Conservation (phyloP, 30 jellyfish, hydroid and myxozoan species). For the Pelagia noctiluca region DNA sequence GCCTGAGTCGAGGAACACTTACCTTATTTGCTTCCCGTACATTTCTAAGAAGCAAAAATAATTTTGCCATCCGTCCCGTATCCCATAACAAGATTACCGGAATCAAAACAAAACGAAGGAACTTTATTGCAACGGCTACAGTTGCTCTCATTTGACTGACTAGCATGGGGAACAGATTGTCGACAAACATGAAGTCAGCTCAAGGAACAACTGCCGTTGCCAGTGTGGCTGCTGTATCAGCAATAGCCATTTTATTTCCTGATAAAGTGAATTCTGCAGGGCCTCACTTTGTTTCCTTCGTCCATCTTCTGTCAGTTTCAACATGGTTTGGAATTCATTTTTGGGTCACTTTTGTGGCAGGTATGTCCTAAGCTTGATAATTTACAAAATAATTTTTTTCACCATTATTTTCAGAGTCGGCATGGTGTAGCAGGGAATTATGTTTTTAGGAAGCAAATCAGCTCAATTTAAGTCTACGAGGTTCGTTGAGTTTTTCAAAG, state of each 20-base stretch:
- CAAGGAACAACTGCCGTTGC: slow-evolving; percentile 67
- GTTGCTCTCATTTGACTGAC: neutral
- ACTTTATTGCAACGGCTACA: neutral
- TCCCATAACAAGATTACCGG: neutral
- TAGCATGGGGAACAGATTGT: slow-evolving; percentile 56
- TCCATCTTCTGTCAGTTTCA: slow-evolving; percentile 45
- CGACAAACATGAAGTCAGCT: slow-evolving; percentile 70
- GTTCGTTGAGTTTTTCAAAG: neutral
- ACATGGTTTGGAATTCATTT: slow-evolving; percentile 76
- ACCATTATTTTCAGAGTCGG: neutral
- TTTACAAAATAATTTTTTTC: neutral
- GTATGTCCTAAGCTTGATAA: neutral
- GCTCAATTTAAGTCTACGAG: neutral
- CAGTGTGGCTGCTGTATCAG: slow-evolving; percentile 48
- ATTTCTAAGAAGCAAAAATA: neutral
- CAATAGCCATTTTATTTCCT: slow-evolving; percentile 46
- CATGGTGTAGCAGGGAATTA: neutral
- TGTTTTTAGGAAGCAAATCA: neutral
- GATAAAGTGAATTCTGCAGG: slow-evolving; percentile 16
- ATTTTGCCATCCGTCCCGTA: neutral
- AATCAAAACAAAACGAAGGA: neutral
- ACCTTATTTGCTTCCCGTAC: neutral
- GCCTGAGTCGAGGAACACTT: neutral
- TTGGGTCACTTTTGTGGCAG: slow-evolving; percentile 84
- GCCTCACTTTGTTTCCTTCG: slow-evolving; percentile 44